phyloP scores from a whole-genome alignment of 2,888 invertebrate genomes.

The Watsonalla cultraria region DNA sequence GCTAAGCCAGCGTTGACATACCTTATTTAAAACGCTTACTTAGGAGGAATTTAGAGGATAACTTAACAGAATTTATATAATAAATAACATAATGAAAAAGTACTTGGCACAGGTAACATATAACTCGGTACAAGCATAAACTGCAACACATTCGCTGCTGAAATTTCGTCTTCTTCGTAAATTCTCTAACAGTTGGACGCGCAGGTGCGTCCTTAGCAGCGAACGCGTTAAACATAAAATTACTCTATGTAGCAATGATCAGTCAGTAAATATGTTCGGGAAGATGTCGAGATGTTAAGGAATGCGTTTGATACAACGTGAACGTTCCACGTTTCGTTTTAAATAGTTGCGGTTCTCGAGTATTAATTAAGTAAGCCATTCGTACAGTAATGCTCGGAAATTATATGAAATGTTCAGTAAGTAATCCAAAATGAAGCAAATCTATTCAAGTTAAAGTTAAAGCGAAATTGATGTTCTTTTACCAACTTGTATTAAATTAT shows the following conservation, averaged over 20 bases:
- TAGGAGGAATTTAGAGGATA: too few relatives aligned
- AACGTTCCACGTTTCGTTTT: background rate
- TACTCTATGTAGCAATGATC: background rate
- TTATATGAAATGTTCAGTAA: background rate
- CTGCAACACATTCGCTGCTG: too few relatives aligned
- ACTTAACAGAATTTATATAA: too few relatives aligned
- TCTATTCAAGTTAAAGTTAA: background rate
- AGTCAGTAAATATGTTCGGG: background rate
- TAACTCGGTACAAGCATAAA: too few relatives aligned
- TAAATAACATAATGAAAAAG: too few relatives aligned
- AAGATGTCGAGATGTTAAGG: background rate
- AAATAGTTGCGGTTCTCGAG: background rate
- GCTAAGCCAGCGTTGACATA: too few relatives aligned
- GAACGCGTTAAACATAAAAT: background rate
- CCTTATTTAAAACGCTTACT: too few relatives aligned
- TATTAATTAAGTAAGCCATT: background rate
- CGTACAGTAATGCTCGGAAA: background rate
- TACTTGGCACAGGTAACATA: too few relatives aligned
- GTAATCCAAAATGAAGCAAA: background rate
- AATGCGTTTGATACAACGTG: slow-evolving; percentile 1
- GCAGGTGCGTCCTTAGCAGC: too few relatives aligned
- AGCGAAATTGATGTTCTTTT: background rate
- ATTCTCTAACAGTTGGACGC: too few relatives aligned
- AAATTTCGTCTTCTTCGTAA: too few relatives aligned
- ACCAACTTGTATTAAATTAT: background rate